phyloP scores from a whole-genome alignment of 2,888 invertebrate genomes.

The Neoscelio sp. region DNA sequence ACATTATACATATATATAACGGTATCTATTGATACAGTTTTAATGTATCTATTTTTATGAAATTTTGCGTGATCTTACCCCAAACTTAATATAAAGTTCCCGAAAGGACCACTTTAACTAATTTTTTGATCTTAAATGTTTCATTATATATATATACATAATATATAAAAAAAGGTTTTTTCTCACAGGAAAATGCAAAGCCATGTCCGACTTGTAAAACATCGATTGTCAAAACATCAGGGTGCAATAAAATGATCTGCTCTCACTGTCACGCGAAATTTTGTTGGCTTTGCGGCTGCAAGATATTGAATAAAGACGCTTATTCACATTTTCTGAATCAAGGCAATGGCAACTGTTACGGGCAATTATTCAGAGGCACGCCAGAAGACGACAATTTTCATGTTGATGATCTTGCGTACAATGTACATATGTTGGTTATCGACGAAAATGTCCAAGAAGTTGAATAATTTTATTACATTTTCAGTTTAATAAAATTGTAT shows the following conservation, averaged over 20 bases:
- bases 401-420: slow-evolving; percentile 16
- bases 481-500: too few relatives aligned
- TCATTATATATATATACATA: too few relatives aligned
- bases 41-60: too few relatives aligned
- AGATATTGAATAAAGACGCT: slow-evolving; percentile 64
- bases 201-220: slow-evolving; percentile 73
- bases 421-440: slow-evolving; percentile 6
- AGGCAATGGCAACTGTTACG: slow-evolving; percentile 58
- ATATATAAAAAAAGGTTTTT: slow-evolving; percentile 4
- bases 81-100: too few relatives aligned
- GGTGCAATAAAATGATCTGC: slow-evolving; percentile 89
- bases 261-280: slow-evolving; percentile 86
- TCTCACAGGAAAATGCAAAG: slow-evolving; percentile 72
- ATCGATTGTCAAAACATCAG: slow-evolving; percentile 85
- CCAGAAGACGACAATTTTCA: not conserved
- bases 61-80: too few relatives aligned
- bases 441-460: too few relatives aligned
- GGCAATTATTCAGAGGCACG: slow-evolving; percentile 70
- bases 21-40: too few relatives aligned
- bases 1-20: too few relatives aligned
- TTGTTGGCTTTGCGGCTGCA: slow-evolving; percentile 86
- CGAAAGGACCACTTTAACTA: too few relatives aligned
- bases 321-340: slow-evolving; percentile 72
- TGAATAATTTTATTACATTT: too few relatives aligned
- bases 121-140: too few relatives aligned